These are phyloP conservation scores for Tribolium madens DNA, from an alignment of 1,140 invertebrate genomes.

Conservation along the genomic window DNA sequence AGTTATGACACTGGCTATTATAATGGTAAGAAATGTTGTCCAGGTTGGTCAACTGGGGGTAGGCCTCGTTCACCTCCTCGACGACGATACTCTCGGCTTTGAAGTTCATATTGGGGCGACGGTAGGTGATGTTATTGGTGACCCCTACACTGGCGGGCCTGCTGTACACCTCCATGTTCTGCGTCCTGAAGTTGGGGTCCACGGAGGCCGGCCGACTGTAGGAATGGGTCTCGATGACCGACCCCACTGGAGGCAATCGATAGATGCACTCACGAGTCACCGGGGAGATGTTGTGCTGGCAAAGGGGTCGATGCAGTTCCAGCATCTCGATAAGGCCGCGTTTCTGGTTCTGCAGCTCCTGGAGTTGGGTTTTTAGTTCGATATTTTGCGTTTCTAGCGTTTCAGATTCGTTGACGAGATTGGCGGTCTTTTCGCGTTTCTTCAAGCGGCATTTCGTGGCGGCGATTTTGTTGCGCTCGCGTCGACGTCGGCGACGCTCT, in stretches of 20 bases:
- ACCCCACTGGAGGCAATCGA: conserved; percentile 60
- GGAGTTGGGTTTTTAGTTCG: conserved; percentile 82
- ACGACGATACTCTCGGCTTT: conserved; percentile 62
- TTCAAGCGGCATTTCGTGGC: conserved; percentile 95
- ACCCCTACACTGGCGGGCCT: conserved; percentile 52
- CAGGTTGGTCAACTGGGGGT: conserved; percentile 61
- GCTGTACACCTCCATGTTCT: conserved; percentile 52
- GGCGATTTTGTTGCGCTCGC: conserved; percentile 94
- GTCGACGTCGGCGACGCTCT: conserved; percentile 82
- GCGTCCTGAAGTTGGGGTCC: conserved; percentile 51
- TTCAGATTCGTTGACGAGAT: conserved; percentile 89
- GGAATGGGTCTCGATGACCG: conserved; percentile 63
- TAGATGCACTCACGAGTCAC: conserved; percentile 57
- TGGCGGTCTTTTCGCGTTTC: conserved; percentile 90
- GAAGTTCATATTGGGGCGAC: conserved; percentile 48
- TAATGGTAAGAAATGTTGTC: conserved; percentile 57
- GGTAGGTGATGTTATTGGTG: conserved; percentile 52
- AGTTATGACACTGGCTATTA: conserved; percentile 62
- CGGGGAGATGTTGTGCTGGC: conserved; percentile 72
- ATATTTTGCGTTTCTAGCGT: conserved; percentile 88
- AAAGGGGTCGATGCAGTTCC: conserved; percentile 76
- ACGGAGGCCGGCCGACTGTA: conserved; percentile 58
- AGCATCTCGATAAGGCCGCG: conserved; percentile 79
- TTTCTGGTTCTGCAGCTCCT: conserved; percentile 80
- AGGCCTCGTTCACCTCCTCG: conserved; percentile 59